A percentile compares a stretch with the other conserved stretches of the same genome.
Evolutionary conservation across 2,113 vertebrate genomes (phyloP).

Genomic region (Nothoprocta perdicaria): DNA sequence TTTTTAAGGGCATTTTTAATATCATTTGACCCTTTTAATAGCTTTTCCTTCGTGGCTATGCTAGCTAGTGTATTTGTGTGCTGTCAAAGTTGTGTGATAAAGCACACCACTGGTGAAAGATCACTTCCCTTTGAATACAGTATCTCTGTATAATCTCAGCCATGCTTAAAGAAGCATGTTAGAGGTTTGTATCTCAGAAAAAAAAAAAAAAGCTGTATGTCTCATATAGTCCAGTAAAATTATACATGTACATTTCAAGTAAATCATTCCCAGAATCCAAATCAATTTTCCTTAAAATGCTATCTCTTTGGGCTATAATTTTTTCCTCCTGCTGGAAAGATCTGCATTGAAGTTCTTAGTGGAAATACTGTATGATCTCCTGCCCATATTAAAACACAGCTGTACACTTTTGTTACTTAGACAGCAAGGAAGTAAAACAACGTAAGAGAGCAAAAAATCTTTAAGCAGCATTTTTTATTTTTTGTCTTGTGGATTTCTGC

Average conservation of each 20-base stretch:
- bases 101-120: neutral
- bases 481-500: neutral
- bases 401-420: neutral
- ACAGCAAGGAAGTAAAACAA: neutral
- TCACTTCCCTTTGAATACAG: neutral
- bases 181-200: neutral
- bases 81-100: neutral
- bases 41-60: too few species aligned
- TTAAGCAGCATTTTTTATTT: neutral
- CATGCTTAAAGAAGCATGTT: neutral
- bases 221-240: neutral
- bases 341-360: neutral
- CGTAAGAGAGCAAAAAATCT: neutral
- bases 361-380: neutral
- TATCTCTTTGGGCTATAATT: neutral
- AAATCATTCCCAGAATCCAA: neutral
- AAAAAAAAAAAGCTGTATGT: slow-evolving; percentile 8
- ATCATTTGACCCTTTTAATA: neutral
- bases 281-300: neutral
- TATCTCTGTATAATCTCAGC: neutral
- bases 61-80: neutral
- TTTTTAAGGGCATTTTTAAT: neutral
- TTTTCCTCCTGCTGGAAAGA: neutral
- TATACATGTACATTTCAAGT: fast-evolving
- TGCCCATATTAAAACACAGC: neutral